A percentile compares a stretch with the other conserved stretches of the same genome.
Conservation (phyloP, 2,113 vertebrate genomes). For the Rissa tridactyla region DNA sequence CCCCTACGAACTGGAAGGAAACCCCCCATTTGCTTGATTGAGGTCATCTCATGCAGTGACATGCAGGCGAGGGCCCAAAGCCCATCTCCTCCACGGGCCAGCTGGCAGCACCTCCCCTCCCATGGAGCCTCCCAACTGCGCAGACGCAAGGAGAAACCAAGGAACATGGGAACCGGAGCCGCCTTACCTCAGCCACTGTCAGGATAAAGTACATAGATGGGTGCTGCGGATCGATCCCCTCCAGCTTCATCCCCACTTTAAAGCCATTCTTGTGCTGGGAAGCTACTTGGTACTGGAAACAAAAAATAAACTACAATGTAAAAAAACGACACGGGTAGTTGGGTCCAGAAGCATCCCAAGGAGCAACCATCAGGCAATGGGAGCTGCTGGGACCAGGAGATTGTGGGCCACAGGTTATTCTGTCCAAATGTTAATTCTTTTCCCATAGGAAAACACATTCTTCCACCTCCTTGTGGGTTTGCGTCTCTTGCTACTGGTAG, state of each 20-base stretch:
- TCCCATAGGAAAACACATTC: not conserved
- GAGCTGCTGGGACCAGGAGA: slow-evolving; percentile 2
- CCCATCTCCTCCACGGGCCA: not conserved
- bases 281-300: slow-evolving; percentile 80
- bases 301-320: not conserved
- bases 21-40: not conserved
- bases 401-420: not conserved
- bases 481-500: not conserved
- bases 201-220: slow-evolving; percentile 98
- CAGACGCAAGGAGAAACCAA: rapidly evolving
- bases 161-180: not conserved
- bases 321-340: not conserved
- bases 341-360: not conserved
- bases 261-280: slow-evolving; percentile 86
- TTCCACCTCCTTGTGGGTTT: not conserved
- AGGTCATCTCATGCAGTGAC: not conserved
- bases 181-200: slow-evolving; percentile 92
- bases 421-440: not conserved
- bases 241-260: slow-evolving; percentile 96
- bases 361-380: not conserved
- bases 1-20: not conserved
- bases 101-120: not conserved
- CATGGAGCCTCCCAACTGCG: not conserved
- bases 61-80: not conserved
- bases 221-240: slow-evolving; percentile 95